These are phyloP conservation scores for Drosophila colorata DNA, from an alignment of 2,888 invertebrate genomes.

Conservation along the genomic window DNA sequence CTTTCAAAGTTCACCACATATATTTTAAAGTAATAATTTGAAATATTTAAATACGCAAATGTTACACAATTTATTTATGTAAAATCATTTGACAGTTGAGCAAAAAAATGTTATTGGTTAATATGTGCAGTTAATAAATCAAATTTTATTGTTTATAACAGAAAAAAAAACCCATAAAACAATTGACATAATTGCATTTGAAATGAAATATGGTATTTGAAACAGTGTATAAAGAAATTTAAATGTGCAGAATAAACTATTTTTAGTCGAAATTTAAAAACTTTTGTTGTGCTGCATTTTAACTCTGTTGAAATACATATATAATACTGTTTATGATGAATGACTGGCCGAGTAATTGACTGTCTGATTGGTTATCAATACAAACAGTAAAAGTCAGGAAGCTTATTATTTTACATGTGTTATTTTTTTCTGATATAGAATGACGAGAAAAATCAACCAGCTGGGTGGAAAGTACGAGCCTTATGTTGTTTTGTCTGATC, in stretches of 20 bases:
- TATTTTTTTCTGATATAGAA: too few species aligned
- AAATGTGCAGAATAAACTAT: not conserved
- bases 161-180: slow-evolving; percentile 30
- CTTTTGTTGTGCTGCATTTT: not conserved
- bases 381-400: too few species aligned
- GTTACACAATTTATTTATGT: slow-evolving; percentile 50
- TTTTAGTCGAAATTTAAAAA: not conserved
- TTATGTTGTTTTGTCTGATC: too few species aligned
- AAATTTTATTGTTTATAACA: slow-evolving; percentile 38
- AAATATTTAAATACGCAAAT: slow-evolving; percentile 48
- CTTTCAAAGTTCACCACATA: slow-evolving; percentile 20
- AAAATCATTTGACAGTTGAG: slow-evolving; percentile 32
- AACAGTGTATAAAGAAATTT: not conserved
- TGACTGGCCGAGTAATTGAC: not conserved
- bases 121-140: slow-evolving; percentile 66
- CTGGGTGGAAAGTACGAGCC: too few species aligned
- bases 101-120: slow-evolving; percentile 44
- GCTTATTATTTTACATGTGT: too few species aligned
- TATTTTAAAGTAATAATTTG: slow-evolving; percentile 60
- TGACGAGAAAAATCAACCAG: too few species aligned
- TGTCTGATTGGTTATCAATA: not conserved
- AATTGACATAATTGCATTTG: slow-evolving; percentile 62
- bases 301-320: not conserved
- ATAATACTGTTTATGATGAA: not conserved
- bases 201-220: slow-evolving; percentile 14